Evolutionary conservation across 2,797 vertebrate genomes (phyloP), one percentile per base, ranked within the genome.

Genomic region (Tenualosa ilisha): DNA sequence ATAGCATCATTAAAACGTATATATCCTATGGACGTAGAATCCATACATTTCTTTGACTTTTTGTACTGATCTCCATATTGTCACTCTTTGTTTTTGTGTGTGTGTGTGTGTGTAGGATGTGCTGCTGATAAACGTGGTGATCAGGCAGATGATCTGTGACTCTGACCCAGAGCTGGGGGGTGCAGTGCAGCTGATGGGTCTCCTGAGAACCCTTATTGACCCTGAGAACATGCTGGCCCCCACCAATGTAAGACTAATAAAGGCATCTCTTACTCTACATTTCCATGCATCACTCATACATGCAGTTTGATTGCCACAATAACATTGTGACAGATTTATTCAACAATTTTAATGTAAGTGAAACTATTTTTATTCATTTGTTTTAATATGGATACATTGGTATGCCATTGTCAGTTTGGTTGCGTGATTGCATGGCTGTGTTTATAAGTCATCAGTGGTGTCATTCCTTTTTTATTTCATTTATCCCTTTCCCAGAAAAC

Each of bases 141-240:
- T 99, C 88, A 98, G 99, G 93, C 98, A 99, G 95, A 99, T 99
- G 98, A 99, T 99, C 91, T 99, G 98, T 53, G 98, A 99, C 91
- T 98, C 98, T 0, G 98, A 99, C 89, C 98, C 98, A 0, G 98
- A 99, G 88, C 95, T 99, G 1, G 98, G 98, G 40, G 98, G 98
- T 3, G 98, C 98, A 0, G 98, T 99, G 87, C 98, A 99, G 92
- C 92, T 99, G 82, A 99, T 99, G 98, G 98, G 98, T 87, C 96
- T 99, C 83, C 96, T 99, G 88, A 96, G 98, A 87, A 99, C 98
- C 1, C 96, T 99, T 82, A 99, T 99, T 11, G 98, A 99, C 93
- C 98, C 98, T 0, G 98, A 99, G 93, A 99, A 99, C 90, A 99
- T 99, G 98, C 91, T 99, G 91, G 97, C 98, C 84, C 98, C 98